Conservation (phyloP, 64 coral and sea anemone genomes). For the Montipora sp. region DNA sequence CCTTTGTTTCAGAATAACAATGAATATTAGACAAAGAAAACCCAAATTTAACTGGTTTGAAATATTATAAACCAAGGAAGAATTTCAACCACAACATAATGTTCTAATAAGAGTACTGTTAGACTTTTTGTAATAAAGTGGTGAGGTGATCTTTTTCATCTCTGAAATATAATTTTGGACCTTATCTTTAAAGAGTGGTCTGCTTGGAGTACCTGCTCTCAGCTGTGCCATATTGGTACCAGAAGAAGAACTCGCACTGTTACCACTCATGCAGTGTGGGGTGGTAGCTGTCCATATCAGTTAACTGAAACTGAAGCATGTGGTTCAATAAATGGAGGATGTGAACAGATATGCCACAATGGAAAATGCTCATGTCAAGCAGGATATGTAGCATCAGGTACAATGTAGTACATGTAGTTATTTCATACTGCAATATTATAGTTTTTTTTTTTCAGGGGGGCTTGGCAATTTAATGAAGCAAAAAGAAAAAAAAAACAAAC, state of each 20-base stretch:
- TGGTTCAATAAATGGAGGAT: constrained; percentile 75
- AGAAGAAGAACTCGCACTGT: constrained; percentile 1
- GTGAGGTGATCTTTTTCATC: not conserved
- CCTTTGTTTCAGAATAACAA: too few species aligned
- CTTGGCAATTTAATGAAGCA: too few species aligned
- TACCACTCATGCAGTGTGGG: not conserved
- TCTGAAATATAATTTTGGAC: not conserved
- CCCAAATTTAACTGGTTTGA: too few species aligned
- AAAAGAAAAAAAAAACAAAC: too few species aligned
- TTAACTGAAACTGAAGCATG: constrained; percentile 31
- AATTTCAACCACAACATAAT: too few species aligned
- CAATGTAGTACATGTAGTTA: too few species aligned
- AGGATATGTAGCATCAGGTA: constrained; percentile 68
- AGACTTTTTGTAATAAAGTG: too few species aligned
- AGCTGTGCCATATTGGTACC: constrained; percentile 41
- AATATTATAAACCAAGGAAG: too few species aligned
- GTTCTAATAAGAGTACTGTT: too few species aligned
- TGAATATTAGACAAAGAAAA: too few species aligned
- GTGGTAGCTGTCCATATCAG: constrained; percentile 35
- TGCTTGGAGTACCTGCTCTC: constrained; percentile 59
- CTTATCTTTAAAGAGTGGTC: constrained; percentile 40
- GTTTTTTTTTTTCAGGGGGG: too few species aligned
- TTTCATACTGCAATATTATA: too few species aligned
- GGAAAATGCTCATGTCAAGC: constrained; percentile 69
- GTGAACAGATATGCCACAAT: constrained; percentile 52